A percentile compares a stretch with the other conserved stretches of the same genome.
Evolutionary conservation across 2,888 invertebrate species (phyloP).

Genomic region (Pocota personata): DNA sequence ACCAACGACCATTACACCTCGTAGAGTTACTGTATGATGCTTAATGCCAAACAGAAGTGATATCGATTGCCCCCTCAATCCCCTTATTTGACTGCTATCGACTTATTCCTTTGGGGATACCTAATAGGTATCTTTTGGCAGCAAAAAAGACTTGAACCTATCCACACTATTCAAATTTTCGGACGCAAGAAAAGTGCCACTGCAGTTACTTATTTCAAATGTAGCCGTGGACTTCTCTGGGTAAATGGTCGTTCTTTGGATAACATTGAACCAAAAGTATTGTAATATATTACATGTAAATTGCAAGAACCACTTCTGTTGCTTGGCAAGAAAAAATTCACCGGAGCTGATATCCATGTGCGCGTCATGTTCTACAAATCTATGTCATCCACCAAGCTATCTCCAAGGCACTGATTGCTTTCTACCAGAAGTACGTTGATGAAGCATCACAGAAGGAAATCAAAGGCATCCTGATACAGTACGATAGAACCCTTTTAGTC

Average conservation of each 20-base stretch:
- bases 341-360: conserved; percentile 98
- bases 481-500: conserved; percentile 98
- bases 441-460: conserved; percentile 99
- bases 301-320: conserved; percentile 95
- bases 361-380: conserved; percentile 98
- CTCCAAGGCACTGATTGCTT: conserved; percentile 98
- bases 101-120: too few species aligned
- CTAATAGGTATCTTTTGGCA: too few species aligned
- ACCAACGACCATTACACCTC: too few species aligned
- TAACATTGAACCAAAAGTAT: conserved; percentile 96
- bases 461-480: conserved; percentile 98
- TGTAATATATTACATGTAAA: conserved; percentile 98
- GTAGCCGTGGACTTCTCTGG: conserved; percentile 95
- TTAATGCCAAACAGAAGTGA: too few species aligned
- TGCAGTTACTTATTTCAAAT: conserved; percentile 99
- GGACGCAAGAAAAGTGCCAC: conserved; percentile 99
- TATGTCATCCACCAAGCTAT: conserved; percentile 99
- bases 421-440: conserved; percentile 99
- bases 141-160: conserved; percentile 92
- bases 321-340: conserved; percentile 96
- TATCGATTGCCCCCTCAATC: too few species aligned
- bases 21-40: too few species aligned
- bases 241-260: conserved; percentile 99
- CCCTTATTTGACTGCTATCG: too few species aligned
- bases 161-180: conserved; percentile 98